Percentiles rank a stretch among this genome's conserved stretches.
Conservation (phyloP, 2,113 vertebrate species). For the Mesocricetus auratus region DNA sequence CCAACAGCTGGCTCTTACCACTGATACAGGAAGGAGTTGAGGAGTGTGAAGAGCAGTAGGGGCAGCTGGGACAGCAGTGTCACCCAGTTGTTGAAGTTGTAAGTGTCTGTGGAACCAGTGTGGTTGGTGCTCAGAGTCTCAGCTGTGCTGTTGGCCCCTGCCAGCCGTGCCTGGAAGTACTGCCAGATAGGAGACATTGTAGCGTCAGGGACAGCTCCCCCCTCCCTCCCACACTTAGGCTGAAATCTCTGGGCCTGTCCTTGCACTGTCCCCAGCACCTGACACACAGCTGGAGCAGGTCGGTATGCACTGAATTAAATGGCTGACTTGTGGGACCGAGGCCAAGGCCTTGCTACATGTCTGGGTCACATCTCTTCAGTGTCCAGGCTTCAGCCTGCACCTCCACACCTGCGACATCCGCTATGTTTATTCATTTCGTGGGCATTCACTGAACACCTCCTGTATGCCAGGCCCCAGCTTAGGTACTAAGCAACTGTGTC, state of each 20-base stretch:
- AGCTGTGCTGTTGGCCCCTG: conserved; percentile 33
- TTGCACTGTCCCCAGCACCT: background rate
- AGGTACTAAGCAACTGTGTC: background rate
- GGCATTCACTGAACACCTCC: background rate
- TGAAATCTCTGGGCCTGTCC: background rate
- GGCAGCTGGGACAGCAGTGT: conserved; percentile 94
- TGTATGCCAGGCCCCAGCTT: background rate
- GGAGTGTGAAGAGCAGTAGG: conserved; percentile 92
- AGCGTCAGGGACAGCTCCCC: background rate
- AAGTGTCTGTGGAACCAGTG: conserved; percentile 80
- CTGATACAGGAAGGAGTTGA: conserved; percentile 94
- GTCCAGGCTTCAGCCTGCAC: background rate
- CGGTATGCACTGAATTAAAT: background rate
- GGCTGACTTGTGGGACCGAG: background rate
- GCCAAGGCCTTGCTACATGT: background rate
- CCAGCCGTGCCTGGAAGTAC: conserved; percentile 91
- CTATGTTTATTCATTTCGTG: background rate
- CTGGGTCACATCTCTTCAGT: background rate
- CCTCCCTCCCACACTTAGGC: too few relatives aligned
- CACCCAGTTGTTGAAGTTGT: conserved; percentile 95
- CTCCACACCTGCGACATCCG: background rate
- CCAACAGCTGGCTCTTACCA: conserved; percentile 85
- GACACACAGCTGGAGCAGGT: background rate
- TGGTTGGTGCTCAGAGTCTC: conserved; percentile 73
- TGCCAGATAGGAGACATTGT: conserved; percentile 62